Evolutionary conservation across 2,797 vertebrate genomes (phyloP), one percentile per base, ranked within the genome.

Genomic region (Pogoniulus pusillus): DNA sequence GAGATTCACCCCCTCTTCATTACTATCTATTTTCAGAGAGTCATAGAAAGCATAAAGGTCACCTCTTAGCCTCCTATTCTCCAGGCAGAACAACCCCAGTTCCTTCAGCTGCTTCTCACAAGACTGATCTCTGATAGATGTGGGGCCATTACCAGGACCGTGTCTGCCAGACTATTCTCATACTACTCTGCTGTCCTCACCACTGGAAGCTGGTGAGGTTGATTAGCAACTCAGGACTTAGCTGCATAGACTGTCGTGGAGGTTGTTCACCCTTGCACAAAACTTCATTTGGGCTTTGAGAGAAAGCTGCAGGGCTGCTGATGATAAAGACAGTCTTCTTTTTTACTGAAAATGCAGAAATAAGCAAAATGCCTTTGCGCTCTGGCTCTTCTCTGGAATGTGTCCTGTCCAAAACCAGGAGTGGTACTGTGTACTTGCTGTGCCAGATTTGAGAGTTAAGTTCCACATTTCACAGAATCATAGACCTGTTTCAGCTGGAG

Each of bases 191-290:
- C 23, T 16, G 55, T 53, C 22, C 17, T 76, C 4, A 4, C 12
- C 0, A 0, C 41, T 19, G 17, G 23, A 20, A 24, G 9, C 0
- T 37, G 37, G 4, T 22, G 2, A 59, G 32, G 12, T 19, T 66
- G 53, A 53, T 54, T 58, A 70, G 15, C 32, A 5, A 3, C 20
- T 82, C 24, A 58, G 49, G 11, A 30, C 27, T 69, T 51, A 30
- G 0, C 24, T 53, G 10, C 1, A 0, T 6, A n/a, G 13, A 20
- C 35, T 1, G 2, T 4, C 39, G 9, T 27, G 24, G 41, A 34
- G 7, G 26, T 65, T 18, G 7, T 24, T 65, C 17, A 54, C 17
- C 18, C 10, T 72, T 58, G 7, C 1, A 12, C 7, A 65, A 70
- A 34, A 23, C 13, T 12, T 85, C 26, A 12, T 54, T 43, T 23